These are phyloP conservation scores for Lycorma delicatula DNA, from an alignment of 1,140 invertebrate species.

Conservation along the genomic window DNA sequence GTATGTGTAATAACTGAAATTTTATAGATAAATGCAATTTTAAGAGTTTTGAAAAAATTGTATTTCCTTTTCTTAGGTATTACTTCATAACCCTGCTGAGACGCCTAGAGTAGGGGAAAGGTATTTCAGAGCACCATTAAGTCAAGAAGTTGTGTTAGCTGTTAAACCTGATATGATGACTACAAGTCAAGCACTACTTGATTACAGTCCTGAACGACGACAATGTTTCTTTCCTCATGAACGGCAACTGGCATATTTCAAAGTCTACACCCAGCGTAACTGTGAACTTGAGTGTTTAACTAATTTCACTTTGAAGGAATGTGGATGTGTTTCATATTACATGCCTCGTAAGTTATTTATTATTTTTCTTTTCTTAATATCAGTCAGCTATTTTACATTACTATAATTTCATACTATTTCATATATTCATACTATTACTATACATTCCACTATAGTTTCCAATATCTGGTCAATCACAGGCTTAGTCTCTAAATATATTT, in stretches of 20 bases:
- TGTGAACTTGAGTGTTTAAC: conserved; percentile 38
- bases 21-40: too few relatives aligned
- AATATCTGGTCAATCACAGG: too few relatives aligned
- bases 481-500: too few relatives aligned
- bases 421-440: too few relatives aligned
- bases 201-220: conserved; percentile 44
- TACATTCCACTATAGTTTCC: too few relatives aligned
- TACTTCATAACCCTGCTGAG: conserved; percentile 51
- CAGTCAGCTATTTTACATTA: too few relatives aligned
- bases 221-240: conserved; percentile 55
- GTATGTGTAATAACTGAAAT: too few relatives aligned
- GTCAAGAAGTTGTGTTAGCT: conserved; percentile 48
- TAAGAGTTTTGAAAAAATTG: too few relatives aligned
- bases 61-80: too few relatives aligned
- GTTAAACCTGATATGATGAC: conserved; percentile 55
- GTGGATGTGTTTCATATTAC: conserved; percentile 47
- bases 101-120: conserved; percentile 47
- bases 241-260: conserved; percentile 50
- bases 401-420: too few relatives aligned
- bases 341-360: conserved; percentile 61
- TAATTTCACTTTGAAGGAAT: conserved; percentile 34
- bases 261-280: conserved; percentile 39
- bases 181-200: conserved; percentile 45
- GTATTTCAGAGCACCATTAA: conserved; percentile 48
- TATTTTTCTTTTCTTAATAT: too few relatives aligned